Evolutionary conservation across 2,888 invertebrate species (phyloP), one percentile per base, ranked within the genome.

Genomic region (Chrysotoxum bicinctum): DNA sequence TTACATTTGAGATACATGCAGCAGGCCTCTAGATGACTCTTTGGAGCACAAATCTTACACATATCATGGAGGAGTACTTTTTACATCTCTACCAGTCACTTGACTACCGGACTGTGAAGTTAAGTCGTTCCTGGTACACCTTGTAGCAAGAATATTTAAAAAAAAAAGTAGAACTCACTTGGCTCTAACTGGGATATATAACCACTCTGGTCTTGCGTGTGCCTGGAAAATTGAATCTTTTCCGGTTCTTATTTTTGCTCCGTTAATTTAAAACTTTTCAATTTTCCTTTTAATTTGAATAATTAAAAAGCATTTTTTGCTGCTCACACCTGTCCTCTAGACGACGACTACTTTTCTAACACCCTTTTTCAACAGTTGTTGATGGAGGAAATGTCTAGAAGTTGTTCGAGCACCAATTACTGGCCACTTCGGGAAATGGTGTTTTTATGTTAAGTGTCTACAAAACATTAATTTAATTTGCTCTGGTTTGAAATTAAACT

Each of bases 51-150:
- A 66, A 50, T 35, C 48, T 50, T 66, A 35, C 26, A 43, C 43
- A 50, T 26, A 60, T 37, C 21, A 62, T 62, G 52, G 69, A 52
- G 69, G 40, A 26, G 66, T 48, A 62, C 12, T 19, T 10, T 64
- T 45, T 23, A 26, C 12, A 56, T 14, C 19, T 37, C 1, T 14
- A 7, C 1, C 21, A 77, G 70, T 84, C 75, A 84, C 75, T 79
- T 72, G 70, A 72, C 84, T 84, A 75, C 70, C 70, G 74, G 45
- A 64, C 82, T 66, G 74, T 69, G 54, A 75, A 54, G 62, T 69
- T 54, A n/a, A 69, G 74, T 37, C 48, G 45, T 66, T 40, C 19
- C 16, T 58, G 77, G 69, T 64, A 45, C 70, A 73, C 79, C 66
- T 76, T 69, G 69, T 30, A 52, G 56, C 50, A 79, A 68, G n/a